A percentile compares a stretch with the other conserved stretches of the same genome.
These are phyloP conservation scores for Chinchilla lanigera DNA, from an alignment of 2,113 vertebrate genomes.

Conservation along the genomic window DNA sequence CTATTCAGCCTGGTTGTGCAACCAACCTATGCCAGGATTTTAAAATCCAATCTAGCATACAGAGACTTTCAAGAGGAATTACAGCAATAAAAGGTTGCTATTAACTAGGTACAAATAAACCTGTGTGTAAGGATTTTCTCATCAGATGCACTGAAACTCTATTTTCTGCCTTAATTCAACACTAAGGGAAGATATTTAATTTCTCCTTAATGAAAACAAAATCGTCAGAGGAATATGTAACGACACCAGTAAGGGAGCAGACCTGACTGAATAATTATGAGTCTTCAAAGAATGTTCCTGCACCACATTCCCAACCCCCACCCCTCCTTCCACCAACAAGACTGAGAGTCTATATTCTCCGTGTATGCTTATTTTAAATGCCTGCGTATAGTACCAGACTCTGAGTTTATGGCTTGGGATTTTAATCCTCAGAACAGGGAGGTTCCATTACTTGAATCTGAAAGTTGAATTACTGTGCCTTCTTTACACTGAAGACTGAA, in stretches of 20 bases:
- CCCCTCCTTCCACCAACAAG: neutral
- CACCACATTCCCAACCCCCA: neutral
- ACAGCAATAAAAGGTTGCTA: slow-evolving; percentile 49
- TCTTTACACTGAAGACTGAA: slow-evolving; percentile 24
- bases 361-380: neutral
- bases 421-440: slow-evolving; percentile 41
- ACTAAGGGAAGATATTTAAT: slow-evolving; percentile 57
- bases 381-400: neutral
- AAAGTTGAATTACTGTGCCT: neutral
- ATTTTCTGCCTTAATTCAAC: slow-evolving; percentile 18
- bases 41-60: slow-evolving; percentile 71
- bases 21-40: neutral
- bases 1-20: slow-evolving; percentile 65
- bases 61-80: slow-evolving; percentile 57
- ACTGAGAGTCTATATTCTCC: slow-evolving; percentile 5
- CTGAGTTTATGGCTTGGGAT: slow-evolving; percentile 38
- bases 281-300: neutral
- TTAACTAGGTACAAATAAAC: slow-evolving; percentile 64
- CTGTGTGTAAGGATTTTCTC: slow-evolving; percentile 33
- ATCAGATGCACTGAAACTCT: slow-evolving; percentile 31
- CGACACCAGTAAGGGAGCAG: neutral
- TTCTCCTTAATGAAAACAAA: slow-evolving; percentile 68
- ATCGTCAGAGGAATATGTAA: neutral
- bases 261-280: neutral
- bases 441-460: neutral